A percentile compares a stretch with the other conserved stretches of the same genome.
Evolutionary conservation across 2,113 vertebrate genomes (phyloP).

Genomic region (Rhinolophus ferrumequinum): DNA sequence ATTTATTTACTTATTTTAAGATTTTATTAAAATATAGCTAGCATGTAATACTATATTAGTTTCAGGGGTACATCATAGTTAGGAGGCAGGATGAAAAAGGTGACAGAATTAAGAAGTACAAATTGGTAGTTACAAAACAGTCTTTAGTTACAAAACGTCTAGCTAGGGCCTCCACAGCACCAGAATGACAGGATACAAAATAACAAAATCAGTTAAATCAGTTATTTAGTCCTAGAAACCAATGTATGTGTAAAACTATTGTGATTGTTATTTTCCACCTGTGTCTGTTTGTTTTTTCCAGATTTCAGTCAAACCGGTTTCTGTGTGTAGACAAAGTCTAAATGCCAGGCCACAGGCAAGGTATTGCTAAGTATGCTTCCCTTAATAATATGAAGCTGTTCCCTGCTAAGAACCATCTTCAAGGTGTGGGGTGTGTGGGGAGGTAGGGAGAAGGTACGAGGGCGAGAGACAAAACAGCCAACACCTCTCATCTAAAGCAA

Average conservation of each 20-base stretch:
- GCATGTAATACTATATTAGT: too few relatives aligned
- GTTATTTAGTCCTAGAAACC: neutral
- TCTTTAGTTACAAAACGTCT: neutral
- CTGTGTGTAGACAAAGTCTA: conserved; percentile 20
- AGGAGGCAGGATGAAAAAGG: too few relatives aligned
- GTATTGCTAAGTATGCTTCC: neutral
- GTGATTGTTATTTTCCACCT: conserved; percentile 21
- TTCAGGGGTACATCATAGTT: too few relatives aligned
- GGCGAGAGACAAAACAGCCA: neutral
- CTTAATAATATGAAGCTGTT: neutral
- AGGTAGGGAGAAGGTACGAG: neutral
- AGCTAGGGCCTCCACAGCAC: neutral
- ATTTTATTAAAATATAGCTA: too few relatives aligned
- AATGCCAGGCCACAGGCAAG: neutral
- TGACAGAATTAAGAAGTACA: too few relatives aligned
- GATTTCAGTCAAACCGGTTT: conserved; percentile 52
- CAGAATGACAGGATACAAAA: conserved; percentile 7
- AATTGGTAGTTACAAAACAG: too few relatives aligned
- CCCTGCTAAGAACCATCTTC: neutral
- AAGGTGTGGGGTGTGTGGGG: neutral
- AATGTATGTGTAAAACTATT: neutral
- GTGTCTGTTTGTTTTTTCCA: neutral
- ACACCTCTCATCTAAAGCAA: neutral
- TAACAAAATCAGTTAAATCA: conserved; percentile 27
- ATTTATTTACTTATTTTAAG: too few relatives aligned